phyloP scores from a whole-genome alignment of 2,888 invertebrate species.

The Lordiphosa andalusiaca region DNA sequence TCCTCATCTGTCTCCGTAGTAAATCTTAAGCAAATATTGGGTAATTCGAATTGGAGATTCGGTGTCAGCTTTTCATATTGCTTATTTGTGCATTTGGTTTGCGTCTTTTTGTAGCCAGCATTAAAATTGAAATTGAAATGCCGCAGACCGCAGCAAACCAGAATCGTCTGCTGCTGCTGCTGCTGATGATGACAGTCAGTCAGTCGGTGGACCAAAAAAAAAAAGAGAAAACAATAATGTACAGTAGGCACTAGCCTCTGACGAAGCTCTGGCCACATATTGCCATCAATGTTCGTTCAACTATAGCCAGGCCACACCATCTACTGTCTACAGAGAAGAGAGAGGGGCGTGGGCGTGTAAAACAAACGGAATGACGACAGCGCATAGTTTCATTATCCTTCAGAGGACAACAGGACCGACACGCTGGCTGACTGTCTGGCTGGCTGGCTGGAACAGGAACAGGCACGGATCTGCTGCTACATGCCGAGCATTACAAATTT shows the following conservation, averaged over 20 bases:
- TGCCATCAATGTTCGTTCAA: neutral
- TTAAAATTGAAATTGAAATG: conserved; percentile 73
- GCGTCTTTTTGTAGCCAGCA: conserved; percentile 57
- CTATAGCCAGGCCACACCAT: conserved; percentile 5
- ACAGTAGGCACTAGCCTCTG: conserved; percentile 38
- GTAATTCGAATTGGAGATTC: conserved; percentile 39
- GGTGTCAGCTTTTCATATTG: conserved; percentile 40
- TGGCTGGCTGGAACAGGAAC: conserved; percentile 42
- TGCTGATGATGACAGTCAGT: conserved; percentile 43
- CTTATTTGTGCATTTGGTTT: conserved; percentile 56
- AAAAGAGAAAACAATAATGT: conserved; percentile 24
- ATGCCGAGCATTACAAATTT: conserved; percentile 69
- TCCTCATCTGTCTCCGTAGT: neutral
- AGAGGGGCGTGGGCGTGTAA: conserved; percentile 22
- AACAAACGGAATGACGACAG: conserved; percentile 63
- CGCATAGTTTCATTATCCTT: conserved; percentile 71
- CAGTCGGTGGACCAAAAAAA: conserved; percentile 9
- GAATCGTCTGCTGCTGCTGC: conserved; percentile 36
- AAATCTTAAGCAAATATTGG: conserved; percentile 38
- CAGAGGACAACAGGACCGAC: conserved; percentile 7
- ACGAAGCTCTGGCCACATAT: conserved; percentile 1
- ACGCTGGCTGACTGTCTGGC: conserved; percentile 16
- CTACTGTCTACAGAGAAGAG: conserved; percentile 16
- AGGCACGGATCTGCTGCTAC: conserved; percentile 51
- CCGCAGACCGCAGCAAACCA: conserved; percentile 59